A percentile compares a stretch with the other conserved stretches of the same genome.
These are phyloP conservation scores for Corythucha ciliata DNA, from an alignment of 2,888 invertebrate genomes.

Conservation along the genomic window DNA sequence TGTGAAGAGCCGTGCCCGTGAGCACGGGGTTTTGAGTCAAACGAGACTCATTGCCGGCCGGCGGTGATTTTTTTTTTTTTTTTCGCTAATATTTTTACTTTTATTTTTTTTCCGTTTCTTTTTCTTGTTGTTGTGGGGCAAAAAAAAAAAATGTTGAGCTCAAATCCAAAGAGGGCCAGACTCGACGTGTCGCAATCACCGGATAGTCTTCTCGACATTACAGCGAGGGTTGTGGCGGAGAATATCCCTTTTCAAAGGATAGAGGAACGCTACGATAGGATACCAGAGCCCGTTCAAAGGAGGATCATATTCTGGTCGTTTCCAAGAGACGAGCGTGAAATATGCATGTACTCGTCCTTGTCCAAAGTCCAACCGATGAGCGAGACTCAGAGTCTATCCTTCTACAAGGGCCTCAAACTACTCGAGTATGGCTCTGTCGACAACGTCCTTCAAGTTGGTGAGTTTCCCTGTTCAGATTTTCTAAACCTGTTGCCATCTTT, in stretches of 20 bases:
- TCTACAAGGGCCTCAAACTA: slow-evolving; percentile 76
- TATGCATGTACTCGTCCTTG: slow-evolving; percentile 81
- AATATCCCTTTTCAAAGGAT: slow-evolving; percentile 78
- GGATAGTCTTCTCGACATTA: slow-evolving; percentile 69
- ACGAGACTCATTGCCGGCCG: no score
- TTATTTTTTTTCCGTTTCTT: no score
- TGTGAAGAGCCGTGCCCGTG: no score
- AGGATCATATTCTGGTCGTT: slow-evolving; percentile 84
- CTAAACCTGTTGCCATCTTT: no score
- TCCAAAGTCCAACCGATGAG: slow-evolving; percentile 47
- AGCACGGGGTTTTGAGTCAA: no score
- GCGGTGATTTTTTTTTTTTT: no score
- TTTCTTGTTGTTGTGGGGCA: no score
- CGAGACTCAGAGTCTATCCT: slow-evolving; percentile 72
- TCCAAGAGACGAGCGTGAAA: slow-evolving; percentile 76
- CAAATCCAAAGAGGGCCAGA: no score
- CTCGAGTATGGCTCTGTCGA: slow-evolving; percentile 74
- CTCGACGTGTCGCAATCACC: no score
- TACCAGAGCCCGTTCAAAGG: slow-evolving; percentile 80
- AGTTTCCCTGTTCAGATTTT: no score
- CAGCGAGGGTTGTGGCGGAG: slow-evolving; percentile 73
- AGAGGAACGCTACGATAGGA: slow-evolving; percentile 76
- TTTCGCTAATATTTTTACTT: no score
- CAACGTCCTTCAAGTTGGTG: slow-evolving; percentile 81
- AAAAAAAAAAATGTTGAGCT: no score